Conservation (phyloP, 2,113 vertebrate species). For the Acanthochromis polyacanthus region DNA sequence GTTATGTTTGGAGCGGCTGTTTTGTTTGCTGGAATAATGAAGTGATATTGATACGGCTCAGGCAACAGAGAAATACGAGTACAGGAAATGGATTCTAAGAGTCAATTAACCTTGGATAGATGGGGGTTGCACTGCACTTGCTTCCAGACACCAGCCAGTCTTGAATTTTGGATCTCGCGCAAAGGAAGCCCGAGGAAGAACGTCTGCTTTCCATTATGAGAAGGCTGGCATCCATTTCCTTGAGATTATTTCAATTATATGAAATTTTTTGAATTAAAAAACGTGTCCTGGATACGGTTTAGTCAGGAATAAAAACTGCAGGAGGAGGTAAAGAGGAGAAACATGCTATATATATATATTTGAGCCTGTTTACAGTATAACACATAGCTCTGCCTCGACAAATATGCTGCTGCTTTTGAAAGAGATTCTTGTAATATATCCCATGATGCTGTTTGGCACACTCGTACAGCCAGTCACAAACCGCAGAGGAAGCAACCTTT, state of each 20-base stretch:
- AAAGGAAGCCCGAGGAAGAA: conserved; percentile 65
- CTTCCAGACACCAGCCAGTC: conserved; percentile 55
- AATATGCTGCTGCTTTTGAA: background rate
- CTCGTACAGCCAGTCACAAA: conserved; percentile 13
- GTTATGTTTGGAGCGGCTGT: conserved; percentile 63
- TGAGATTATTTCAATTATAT: conserved; percentile 66
- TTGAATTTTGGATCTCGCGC: conserved; percentile 64
- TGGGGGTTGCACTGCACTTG: conserved; percentile 69
- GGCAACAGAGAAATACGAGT: conserved; percentile 58
- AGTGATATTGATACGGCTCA: conserved; percentile 72
- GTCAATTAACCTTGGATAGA: conserved; percentile 80
- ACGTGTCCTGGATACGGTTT: background rate
- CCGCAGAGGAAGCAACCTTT: conserved; percentile 14
- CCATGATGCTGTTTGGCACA: background rate
- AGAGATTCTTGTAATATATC: background rate
- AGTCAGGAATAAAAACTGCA: background rate
- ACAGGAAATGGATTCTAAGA: conserved; percentile 79
- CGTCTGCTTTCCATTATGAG: conserved; percentile 54
- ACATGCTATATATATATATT: background rate
- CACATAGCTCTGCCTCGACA: background rate
- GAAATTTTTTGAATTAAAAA: conserved; percentile 50
- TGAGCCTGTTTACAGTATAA: background rate
- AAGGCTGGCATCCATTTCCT: conserved; percentile 31
- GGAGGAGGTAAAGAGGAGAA: conserved; percentile 11
- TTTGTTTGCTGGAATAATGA: conserved; percentile 78